A percentile compares a stretch with the other conserved stretches of the same genome.
phyloP scores from a whole-genome alignment of 2,113 vertebrate genomes.

The Parus major region DNA sequence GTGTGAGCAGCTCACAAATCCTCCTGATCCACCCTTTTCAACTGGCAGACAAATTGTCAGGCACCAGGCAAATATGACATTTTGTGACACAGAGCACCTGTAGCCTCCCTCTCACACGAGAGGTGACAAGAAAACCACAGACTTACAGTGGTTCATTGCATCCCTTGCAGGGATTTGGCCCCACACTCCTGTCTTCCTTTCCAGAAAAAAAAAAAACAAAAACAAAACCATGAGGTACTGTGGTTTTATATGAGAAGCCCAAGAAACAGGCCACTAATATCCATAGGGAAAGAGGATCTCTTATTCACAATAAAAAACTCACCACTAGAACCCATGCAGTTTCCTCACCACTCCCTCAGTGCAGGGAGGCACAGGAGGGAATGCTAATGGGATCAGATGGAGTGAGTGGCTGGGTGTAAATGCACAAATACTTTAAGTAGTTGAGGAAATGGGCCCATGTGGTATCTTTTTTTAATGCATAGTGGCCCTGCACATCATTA shows the following conservation, averaged over 20 bases:
- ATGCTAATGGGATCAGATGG: neutral
- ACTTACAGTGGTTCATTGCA: fast-evolving
- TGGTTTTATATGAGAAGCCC: neutral
- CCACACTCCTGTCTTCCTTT: neutral
- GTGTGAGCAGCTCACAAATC: neutral
- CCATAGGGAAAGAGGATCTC: neutral
- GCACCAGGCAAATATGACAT: neutral
- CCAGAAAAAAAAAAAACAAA: neutral
- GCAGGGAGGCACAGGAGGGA: neutral
- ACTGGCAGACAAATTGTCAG: neutral
- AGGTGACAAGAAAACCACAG: neutral
- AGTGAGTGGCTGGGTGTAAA: neutral
- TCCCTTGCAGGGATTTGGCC: neutral
- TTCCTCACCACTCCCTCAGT: neutral
- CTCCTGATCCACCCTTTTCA: neutral
- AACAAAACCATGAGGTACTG: neutral
- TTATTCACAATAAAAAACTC: neutral
- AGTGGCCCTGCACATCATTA: too few relatives aligned
- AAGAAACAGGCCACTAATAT: neutral
- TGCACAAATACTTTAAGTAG: neutral
- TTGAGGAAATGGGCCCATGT: neutral
- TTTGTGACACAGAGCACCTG: neutral
- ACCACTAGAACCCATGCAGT: neutral
- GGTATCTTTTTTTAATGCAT: neutral
- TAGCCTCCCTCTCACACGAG: neutral